Conservation (phyloP, 2,113 vertebrate genomes). For the Noctilio leporinus region DNA sequence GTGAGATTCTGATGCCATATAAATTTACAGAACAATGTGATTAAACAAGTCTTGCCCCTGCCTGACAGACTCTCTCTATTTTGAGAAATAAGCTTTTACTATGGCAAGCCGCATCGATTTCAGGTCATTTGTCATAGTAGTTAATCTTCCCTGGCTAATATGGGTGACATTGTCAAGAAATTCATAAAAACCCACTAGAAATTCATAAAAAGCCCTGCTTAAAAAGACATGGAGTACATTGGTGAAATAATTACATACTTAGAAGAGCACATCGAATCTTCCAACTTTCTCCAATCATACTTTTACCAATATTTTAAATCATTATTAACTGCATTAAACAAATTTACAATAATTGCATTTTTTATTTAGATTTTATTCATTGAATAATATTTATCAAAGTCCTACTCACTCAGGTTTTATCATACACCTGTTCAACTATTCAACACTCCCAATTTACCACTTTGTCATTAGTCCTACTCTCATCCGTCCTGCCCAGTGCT, state of each 20-base stretch:
- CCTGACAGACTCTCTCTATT: not conserved
- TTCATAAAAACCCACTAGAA: not conserved
- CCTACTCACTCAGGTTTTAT: not conserved
- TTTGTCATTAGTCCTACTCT: not conserved
- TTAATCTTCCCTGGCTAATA: not conserved
- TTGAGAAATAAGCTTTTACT: not conserved
- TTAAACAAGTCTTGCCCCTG: not conserved
- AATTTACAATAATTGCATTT: not conserved
- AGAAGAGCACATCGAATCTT: not conserved
- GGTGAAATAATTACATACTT: not conserved
- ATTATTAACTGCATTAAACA: not conserved
- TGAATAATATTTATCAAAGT: not conserved
- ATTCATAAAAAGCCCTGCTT: not conserved
- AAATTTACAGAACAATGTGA: not conserved
- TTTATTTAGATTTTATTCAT: not conserved
- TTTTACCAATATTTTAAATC: not conserved
- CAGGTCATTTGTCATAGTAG: not conserved
- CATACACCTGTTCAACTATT: not conserved
- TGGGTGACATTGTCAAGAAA: not conserved
- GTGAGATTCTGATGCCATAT: not conserved
- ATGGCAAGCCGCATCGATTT: not conserved
- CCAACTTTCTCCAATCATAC: not conserved
- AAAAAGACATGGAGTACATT: not conserved
- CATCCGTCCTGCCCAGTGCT: not conserved
- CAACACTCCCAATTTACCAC: not conserved